phyloP scores from a whole-genome alignment of 37 sponge, comb jelly and placozoan species.

The Cliona cf. orientalis region DNA sequence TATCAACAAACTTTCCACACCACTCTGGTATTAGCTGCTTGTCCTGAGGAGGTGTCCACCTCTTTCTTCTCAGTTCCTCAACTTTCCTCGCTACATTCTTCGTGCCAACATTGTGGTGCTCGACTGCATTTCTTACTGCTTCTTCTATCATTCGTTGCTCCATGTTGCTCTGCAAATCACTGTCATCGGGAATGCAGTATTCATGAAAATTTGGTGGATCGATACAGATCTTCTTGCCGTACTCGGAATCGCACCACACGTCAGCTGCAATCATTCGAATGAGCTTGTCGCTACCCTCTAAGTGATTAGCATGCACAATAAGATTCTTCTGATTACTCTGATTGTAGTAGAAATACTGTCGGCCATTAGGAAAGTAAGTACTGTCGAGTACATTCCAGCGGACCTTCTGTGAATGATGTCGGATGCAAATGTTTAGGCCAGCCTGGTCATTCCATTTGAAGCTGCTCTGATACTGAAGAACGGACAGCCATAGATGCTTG shows the following conservation, averaged over 20 bases:
- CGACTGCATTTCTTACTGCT: too few species aligned
- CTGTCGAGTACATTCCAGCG: constrained; percentile 31
- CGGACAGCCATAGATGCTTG: constrained; percentile 42
- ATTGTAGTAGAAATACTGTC: constrained; percentile 31
- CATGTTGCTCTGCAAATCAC: too few species aligned
- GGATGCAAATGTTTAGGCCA: constrained; percentile 59
- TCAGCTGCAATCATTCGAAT: constrained; percentile 28
- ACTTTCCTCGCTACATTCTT: too few species aligned
- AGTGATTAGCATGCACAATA: constrained; percentile 66
- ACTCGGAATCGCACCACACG: constrained; percentile 69
- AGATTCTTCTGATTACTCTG: constrained; percentile 6
- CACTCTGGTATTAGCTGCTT: too few species aligned
- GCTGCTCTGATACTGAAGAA: constrained; percentile 40
- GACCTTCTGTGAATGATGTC: constrained; percentile 34
- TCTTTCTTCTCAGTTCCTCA: too few species aligned
- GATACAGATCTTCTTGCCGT: too few species aligned
- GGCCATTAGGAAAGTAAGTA: constrained; percentile 57
- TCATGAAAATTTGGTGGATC: too few species aligned
- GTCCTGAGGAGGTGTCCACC: too few species aligned
- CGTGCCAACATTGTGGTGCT: too few species aligned
- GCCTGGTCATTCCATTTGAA: constrained; percentile 70
- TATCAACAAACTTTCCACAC: too few species aligned
- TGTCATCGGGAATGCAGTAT: too few species aligned
- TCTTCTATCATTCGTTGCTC: too few species aligned
- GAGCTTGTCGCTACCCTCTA: constrained; percentile 20